Evolutionary conservation across 2,113 vertebrate genomes (phyloP), one percentile per base, ranked within the genome.

Genomic region (Heterochromis multidens): DNA sequence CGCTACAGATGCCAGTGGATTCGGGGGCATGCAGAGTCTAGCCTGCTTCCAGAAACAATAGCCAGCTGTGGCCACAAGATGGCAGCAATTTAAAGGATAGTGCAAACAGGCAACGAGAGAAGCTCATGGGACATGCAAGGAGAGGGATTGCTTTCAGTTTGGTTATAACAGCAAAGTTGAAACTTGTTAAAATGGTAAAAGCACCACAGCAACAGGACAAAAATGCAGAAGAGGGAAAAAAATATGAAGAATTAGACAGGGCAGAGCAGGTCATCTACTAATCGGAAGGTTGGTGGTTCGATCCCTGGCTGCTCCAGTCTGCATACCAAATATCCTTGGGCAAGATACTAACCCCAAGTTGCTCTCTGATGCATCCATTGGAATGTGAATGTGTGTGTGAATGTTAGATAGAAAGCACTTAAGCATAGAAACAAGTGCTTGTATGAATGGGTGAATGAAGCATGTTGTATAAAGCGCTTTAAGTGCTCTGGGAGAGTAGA

Each of bases 121-220:
- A 21, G 43, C 2, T 29, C 27, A 23, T 17, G 63, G 1, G n/a
- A 67, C 16, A 19, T 72, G 29, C 25, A 21, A 72, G 46, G 43
- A 72, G 9, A 49, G 16, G 5, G 9, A 49, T 70, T 16, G 5
- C 25, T 49, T 49, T 72, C 0, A 49, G 27, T 72, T 72, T 49
- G 27, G 9, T 49, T 72, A 0, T 29, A 72, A 72, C 25, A 49
- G 40, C 16, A 3, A 29, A 13, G 40, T 3, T 43, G 12, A 43
- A 43, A 49, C 40, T 49, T 29, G n/a, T 72, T 49, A 72, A 0
- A 67, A 63, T 14, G 27, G 63, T 70, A 46, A 49, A 31, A 49
- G 25, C 67, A 72, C 43, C 0, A 1, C 49, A 0, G 0, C 43
- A 72, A 52, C 49, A 9, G 65, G 0, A 72, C 16, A 21, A 19